These are phyloP conservation scores for Diaprepes abbreviatus DNA, from an alignment of 2,888 invertebrate species.

Conservation along the genomic window DNA sequence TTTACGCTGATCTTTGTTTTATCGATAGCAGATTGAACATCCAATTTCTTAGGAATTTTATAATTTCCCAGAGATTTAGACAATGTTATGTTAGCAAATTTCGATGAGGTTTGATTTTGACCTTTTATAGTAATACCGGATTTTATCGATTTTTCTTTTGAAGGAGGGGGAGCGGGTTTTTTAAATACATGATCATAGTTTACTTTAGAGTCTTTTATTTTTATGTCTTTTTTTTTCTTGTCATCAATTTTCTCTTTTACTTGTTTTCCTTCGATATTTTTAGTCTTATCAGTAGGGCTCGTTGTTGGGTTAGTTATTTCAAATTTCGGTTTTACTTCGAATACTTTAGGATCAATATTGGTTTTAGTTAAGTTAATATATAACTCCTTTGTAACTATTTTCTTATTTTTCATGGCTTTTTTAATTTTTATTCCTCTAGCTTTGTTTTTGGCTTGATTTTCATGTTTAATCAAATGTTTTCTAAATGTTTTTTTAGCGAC, in stretches of 20 bases:
- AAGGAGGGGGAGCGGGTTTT: slow-evolving; percentile 2
- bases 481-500: not conserved
- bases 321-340: not conserved
- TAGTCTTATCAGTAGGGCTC: not conserved
- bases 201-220: not conserved
- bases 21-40: slow-evolving; percentile 6
- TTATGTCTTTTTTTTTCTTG: not conserved
- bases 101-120: not conserved
- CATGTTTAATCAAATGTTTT: slow-evolving; percentile 1
- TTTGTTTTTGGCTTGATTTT: not conserved
- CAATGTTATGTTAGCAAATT: not conserved
- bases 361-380: not conserved
- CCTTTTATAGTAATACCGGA: not conserved
- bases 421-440: not conserved
- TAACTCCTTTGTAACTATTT: not conserved
- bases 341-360: not conserved
- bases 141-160: not conserved
- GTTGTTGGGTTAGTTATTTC: not conserved
- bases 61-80: slow-evolving; percentile 7
- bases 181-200: slow-evolving; percentile 6
- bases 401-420: not conserved
- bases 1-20: not conserved
- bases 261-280: not conserved
- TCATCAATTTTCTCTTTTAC: not conserved
- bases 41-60: slow-evolving; percentile 18